Evolutionary conservation across 2,797 vertebrate genomes (phyloP).

Genomic region (Chelidonichthys spinosus): DNA sequence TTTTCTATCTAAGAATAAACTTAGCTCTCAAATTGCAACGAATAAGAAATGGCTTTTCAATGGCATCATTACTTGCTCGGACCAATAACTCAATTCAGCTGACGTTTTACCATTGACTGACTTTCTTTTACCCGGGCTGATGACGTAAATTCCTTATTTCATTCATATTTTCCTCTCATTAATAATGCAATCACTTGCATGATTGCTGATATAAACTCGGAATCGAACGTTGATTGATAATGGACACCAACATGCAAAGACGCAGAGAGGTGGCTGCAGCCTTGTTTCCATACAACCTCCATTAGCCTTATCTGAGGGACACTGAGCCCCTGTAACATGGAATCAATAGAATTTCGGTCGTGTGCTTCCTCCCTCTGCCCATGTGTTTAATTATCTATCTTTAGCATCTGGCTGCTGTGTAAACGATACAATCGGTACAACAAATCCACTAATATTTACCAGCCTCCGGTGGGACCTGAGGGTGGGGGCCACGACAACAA

Average conservation of each 20-base stretch:
- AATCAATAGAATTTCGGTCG: slow-evolving; percentile 69
- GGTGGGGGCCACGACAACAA: slow-evolving; percentile 59
- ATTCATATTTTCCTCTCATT: slow-evolving; percentile 62
- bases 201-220: too few relatives aligned
- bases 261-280: slow-evolving; percentile 1
- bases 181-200: slow-evolving; percentile 70
- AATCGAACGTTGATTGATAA: slow-evolving; percentile 35
- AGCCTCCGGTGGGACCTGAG: slow-evolving; percentile 59
- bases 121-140: slow-evolving; percentile 56
- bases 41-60: slow-evolving; percentile 63
- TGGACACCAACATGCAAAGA: slow-evolving; percentile 20
- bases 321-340: slow-evolving; percentile 49
- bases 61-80: slow-evolving; percentile 55
- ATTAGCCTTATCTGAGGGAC: slow-evolving; percentile 60
- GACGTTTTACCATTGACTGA: slow-evolving; percentile 75
- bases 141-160: slow-evolving; percentile 58
- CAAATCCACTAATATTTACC: slow-evolving; percentile 73
- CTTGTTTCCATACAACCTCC: slow-evolving; percentile 27
- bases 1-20: slow-evolving; percentile 37
- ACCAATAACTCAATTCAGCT: slow-evolving; percentile 72
- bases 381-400: slow-evolving; percentile 69
- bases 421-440: slow-evolving; percentile 69
- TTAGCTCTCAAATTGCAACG: slow-evolving; percentile 34
- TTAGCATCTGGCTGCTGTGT: slow-evolving; percentile 72
- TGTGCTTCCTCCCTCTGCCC: slow-evolving; percentile 47